phyloP scores from a whole-genome alignment of 2,113 vertebrate genomes.

The Nanger granti region DNA sequence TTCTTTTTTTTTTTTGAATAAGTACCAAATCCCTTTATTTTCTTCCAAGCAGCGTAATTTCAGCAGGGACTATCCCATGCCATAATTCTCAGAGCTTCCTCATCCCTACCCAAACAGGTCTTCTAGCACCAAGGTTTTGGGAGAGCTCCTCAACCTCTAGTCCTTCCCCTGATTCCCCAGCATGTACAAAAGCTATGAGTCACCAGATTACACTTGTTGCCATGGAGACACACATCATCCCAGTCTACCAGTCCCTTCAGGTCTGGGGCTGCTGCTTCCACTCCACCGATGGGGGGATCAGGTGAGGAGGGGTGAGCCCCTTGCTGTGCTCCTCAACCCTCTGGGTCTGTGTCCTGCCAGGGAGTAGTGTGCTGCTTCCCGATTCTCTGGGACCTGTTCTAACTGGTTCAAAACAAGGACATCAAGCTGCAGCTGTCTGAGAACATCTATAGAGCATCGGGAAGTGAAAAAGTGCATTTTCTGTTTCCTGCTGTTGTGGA shows the following conservation, averaged over 20 bases:
- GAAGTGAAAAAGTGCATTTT: neutral
- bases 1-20: neutral
- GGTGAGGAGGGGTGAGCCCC: neutral
- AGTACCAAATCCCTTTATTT: neutral
- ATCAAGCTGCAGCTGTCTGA: neutral
- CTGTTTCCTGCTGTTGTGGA: neutral
- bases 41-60: neutral
- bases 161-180: neutral
- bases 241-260: conserved; percentile 11
- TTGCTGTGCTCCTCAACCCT: fast-evolving
- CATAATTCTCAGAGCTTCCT: neutral
- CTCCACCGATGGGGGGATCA: neutral
- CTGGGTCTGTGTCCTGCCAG: neutral
- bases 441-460: fast-evolving
- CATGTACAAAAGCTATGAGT: neutral
- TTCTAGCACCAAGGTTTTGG: neutral
- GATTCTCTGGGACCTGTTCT: neutral
- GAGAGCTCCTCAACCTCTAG: neutral
- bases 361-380: neutral
- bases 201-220: conserved; percentile 49
- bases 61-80: neutral
- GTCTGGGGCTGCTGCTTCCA: neutral
- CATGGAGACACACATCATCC: conserved; percentile 47
- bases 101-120: neutral
- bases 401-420: neutral